phyloP scores from a whole-genome alignment of 2,888 invertebrate species.

The Sesia bembeciformis region DNA sequence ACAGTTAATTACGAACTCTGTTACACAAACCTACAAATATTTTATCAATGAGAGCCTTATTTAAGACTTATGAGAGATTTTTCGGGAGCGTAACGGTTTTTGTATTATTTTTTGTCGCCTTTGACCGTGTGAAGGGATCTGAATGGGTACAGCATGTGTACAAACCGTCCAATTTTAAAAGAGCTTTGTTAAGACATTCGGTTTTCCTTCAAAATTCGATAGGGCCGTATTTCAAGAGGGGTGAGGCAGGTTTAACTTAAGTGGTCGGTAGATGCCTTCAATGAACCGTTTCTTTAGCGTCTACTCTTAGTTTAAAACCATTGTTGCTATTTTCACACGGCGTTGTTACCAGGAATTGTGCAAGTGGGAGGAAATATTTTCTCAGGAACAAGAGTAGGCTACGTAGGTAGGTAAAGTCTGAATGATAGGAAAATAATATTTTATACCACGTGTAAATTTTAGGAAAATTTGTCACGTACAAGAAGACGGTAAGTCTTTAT shows the following conservation, averaged over 20 bases:
- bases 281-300: conserved; percentile 58
- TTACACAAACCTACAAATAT: conserved; percentile 12
- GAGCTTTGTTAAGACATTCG: conserved; percentile 27
- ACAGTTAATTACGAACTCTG: too few species aligned
- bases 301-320: conserved; percentile 33
- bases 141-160: conserved; percentile 65
- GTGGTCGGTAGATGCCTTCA: conserved; percentile 45
- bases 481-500: too few species aligned
- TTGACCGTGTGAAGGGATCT: conserved; percentile 68
- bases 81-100: conserved; percentile 70
- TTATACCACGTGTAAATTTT: too few species aligned
- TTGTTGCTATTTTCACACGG: conserved; percentile 60
- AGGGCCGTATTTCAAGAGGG: conserved; percentile 13
- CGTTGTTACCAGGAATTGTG: conserved; percentile 7
- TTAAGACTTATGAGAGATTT: conserved; percentile 65
- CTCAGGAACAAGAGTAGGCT: too few species aligned
- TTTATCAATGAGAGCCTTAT: conserved; percentile 62
- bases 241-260: conserved; percentile 25
- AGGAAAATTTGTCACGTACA: too few species aligned
- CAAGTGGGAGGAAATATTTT: neutral
- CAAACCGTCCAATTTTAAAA: conserved; percentile 29
- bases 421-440: too few species aligned
- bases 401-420: too few species aligned
- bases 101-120: conserved; percentile 68
- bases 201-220: conserved; percentile 10